phyloP scores from a whole-genome alignment of 2,888 invertebrate species.

The Dioctria rufipes region DNA sequence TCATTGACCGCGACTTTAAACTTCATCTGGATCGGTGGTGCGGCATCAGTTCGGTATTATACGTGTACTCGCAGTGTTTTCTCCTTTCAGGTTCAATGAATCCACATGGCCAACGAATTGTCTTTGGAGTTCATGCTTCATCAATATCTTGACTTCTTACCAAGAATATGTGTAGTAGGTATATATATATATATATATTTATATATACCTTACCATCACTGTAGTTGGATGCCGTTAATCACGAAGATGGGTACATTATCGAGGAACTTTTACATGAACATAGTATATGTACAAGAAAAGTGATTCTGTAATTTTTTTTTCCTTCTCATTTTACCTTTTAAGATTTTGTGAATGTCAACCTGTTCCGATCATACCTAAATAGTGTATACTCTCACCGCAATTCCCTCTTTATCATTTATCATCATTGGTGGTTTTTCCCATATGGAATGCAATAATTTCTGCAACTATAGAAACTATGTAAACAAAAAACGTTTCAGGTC shows the following conservation, averaged over 20 bases:
- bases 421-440: neutral
- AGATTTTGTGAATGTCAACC: too few species aligned
- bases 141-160: too few species aligned
- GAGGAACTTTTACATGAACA: neutral
- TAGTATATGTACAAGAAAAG: neutral
- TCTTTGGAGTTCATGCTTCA: constrained; percentile 14
- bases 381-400: constrained; percentile 2
- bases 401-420: constrained; percentile 6
- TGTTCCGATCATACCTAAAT: neutral
- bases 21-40: neutral
- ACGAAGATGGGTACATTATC: neutral
- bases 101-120: neutral
- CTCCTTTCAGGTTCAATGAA: constrained; percentile 28
- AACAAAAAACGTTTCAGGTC: constrained; percentile 31
- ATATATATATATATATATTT: too few species aligned
- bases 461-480: neutral
- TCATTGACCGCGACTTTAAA: neutral
- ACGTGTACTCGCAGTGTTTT: constrained; percentile 3
- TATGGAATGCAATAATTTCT: neutral
- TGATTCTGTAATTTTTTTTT: neutral
- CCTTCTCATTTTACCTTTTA: too few species aligned
- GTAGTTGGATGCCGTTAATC: neutral
- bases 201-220: too few species aligned
- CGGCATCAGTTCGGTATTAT: neutral
- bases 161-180: too few species aligned